A percentile compares a stretch with the other conserved stretches of the same genome.
These are phyloP conservation scores for Nibea coibor DNA, from an alignment of 2,113 vertebrate genomes.

Conservation along the genomic window DNA sequence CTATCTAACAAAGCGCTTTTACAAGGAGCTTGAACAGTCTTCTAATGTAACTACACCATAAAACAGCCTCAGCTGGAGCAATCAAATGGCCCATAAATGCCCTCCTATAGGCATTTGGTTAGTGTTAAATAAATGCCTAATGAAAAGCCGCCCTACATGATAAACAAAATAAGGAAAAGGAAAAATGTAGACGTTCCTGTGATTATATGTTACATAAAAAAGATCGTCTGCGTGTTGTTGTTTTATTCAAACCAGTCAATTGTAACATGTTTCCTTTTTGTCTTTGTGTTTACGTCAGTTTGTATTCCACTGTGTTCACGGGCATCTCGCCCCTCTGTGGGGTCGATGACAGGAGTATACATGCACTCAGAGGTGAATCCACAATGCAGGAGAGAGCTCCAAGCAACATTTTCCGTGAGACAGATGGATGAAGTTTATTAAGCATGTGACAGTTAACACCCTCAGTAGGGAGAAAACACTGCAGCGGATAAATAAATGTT, in stretches of 20 bases:
- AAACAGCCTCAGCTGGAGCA: conserved; percentile 2
- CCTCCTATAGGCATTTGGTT: conserved; percentile 8
- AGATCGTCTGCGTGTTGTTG: not conserved
- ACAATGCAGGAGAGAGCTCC: conserved; percentile 40
- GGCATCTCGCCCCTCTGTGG: not conserved
- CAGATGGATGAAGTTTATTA: conserved; percentile 81
- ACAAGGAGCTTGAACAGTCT: not conserved
- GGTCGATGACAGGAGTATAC: not conserved
- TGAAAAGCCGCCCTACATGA: not conserved
- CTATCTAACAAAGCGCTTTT: not conserved
- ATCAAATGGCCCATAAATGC: conserved; percentile 14
- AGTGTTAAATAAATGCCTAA: not conserved
- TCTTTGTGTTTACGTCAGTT: not conserved
- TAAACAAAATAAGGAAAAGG: not conserved
- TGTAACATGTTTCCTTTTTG: not conserved
- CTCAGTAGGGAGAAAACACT: conserved; percentile 59
- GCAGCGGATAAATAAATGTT: conserved; percentile 70
- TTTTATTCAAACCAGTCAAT: not conserved
- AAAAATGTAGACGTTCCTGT: not conserved
- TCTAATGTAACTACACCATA: conserved; percentile 1
- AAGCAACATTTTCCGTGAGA: conserved; percentile 56
- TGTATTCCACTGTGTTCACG: not conserved
- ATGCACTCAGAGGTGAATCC: conserved; percentile 43
- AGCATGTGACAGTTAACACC: conserved; percentile 74
- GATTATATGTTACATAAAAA: conserved; percentile 2